phyloP scores from a whole-genome alignment of 2,797 vertebrate genomes.

The Chelidonichthys spinosus region DNA sequence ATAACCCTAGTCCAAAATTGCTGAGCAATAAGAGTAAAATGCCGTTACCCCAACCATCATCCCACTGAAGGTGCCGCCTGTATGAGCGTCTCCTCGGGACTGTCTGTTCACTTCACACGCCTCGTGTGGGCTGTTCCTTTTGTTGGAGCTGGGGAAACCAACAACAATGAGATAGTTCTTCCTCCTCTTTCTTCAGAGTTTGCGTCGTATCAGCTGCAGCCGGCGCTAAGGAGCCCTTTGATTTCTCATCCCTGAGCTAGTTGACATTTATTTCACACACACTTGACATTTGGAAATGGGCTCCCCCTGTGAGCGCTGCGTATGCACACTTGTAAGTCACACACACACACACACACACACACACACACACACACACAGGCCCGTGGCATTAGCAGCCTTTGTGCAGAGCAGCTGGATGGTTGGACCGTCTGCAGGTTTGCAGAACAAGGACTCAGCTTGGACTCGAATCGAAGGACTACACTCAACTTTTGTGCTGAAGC shows the following conservation, averaged over 20 bases:
- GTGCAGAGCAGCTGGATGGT: slow-evolving; percentile 51
- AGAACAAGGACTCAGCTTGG: not conserved
- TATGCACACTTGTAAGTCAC: slow-evolving; percentile 20
- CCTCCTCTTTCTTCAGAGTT: not conserved
- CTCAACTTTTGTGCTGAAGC: not conserved
- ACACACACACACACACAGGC: not conserved
- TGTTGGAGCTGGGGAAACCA: not conserved
- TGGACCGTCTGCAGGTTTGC: not conserved
- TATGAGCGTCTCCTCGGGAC: too few species aligned
- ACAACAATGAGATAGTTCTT: slow-evolving; percentile 11
- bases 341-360: slow-evolving; percentile 18
- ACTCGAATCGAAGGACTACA: slow-evolving; percentile 8
- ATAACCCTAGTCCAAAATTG: too few species aligned
- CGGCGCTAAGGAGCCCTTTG: slow-evolving; percentile 50
- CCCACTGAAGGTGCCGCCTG: too few species aligned
- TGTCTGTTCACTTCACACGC: too few species aligned
- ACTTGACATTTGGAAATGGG: slow-evolving; percentile 77
- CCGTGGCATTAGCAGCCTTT: slow-evolving; percentile 40
- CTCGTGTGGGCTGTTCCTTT: too few species aligned
- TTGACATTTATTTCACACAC: slow-evolving; percentile 78
- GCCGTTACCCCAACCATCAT: too few species aligned
- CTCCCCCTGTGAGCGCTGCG: slow-evolving; percentile 40
- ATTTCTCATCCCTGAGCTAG: slow-evolving; percentile 64
- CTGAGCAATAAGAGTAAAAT: too few species aligned
- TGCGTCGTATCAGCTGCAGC: slow-evolving; percentile 20